Conservation (phyloP, 1,140 invertebrate species). For the Zaprionus tsacasi region DNA sequence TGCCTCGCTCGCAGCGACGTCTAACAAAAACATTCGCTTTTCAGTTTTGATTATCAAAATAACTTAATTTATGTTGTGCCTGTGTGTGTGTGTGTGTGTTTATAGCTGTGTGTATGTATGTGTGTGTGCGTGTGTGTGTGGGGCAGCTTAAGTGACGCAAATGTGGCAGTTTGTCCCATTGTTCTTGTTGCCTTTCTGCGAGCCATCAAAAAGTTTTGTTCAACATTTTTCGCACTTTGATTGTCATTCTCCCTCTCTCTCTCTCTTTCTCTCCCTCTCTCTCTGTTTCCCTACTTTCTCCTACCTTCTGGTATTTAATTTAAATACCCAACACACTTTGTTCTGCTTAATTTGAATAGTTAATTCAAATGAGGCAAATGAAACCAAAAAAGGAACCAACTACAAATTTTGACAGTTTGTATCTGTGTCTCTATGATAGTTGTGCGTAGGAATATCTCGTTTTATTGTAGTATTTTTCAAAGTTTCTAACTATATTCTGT, state of each 20-base stretch:
- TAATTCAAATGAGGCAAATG: conserved; percentile 19
- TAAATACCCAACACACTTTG: conserved; percentile 53
- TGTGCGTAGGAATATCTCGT: neutral
- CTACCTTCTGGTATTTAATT: conserved; percentile 51
- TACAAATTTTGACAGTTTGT: neutral
- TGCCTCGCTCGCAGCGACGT: conserved; percentile 20
- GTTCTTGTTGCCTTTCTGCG: conserved; percentile 41
- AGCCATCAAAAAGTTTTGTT: conserved; percentile 60
- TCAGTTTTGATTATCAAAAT: conserved; percentile 81
- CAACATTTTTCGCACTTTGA: conserved; percentile 65
- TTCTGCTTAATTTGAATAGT: conserved; percentile 35
- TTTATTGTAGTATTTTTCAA: neutral
- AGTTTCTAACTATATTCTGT: too few relatives aligned
- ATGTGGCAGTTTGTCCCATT: conserved; percentile 62
- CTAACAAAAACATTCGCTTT: conserved; percentile 71
- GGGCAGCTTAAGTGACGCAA: conserved; percentile 76
- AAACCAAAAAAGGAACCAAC: neutral
- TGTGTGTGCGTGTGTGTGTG: conserved; percentile 53
- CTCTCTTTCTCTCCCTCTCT: neutral
- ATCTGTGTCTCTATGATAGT: neutral
- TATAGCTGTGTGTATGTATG: neutral
- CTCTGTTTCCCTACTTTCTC: too few relatives aligned
- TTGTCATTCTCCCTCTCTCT: conserved; percentile 44
- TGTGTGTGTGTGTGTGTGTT: conserved; percentile 26
- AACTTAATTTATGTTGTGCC: conserved; percentile 74